Evolutionary conservation across 2,113 vertebrate species (phyloP).

Genomic region (Rhinolophus ferrumequinum): DNA sequence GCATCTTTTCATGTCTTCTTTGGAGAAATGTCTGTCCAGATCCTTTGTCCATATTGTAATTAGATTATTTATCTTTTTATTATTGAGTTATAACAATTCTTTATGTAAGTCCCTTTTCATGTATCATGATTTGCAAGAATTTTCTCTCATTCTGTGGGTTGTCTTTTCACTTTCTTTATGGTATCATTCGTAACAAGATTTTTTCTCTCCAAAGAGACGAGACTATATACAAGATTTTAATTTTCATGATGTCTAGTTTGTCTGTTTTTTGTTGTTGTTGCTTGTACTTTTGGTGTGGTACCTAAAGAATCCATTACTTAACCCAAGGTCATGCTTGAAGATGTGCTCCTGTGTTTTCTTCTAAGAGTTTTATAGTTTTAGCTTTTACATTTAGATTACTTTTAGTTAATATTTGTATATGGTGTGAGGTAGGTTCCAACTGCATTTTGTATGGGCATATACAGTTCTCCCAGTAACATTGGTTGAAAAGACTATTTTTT

Average conservation of each 20-base stretch:
- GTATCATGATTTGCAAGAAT: background rate
- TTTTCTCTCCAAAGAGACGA: no score
- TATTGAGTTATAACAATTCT: background rate
- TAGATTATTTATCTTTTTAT: background rate
- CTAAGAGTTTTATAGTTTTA: background rate
- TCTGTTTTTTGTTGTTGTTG: background rate
- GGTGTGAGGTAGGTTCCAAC: background rate
- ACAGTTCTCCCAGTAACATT: background rate
- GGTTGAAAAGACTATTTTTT: background rate
- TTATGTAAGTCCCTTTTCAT: background rate
- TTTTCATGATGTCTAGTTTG: background rate
- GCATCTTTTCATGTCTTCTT: background rate
- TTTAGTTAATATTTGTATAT: background rate
- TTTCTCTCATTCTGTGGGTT: background rate
- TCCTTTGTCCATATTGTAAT: background rate
- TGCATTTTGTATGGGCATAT: background rate
- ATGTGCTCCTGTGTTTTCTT: background rate
- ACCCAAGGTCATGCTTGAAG: background rate
- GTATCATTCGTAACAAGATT: background rate
- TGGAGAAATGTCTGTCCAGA: background rate
- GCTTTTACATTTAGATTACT: background rate
- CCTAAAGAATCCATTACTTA: conserved; percentile 7
- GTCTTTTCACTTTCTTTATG: background rate
- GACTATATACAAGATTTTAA: no score
- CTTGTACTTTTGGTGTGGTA: background rate